phyloP scores from a whole-genome alignment of 2,797 vertebrate species.

The Pangasius sanitwongsei region DNA sequence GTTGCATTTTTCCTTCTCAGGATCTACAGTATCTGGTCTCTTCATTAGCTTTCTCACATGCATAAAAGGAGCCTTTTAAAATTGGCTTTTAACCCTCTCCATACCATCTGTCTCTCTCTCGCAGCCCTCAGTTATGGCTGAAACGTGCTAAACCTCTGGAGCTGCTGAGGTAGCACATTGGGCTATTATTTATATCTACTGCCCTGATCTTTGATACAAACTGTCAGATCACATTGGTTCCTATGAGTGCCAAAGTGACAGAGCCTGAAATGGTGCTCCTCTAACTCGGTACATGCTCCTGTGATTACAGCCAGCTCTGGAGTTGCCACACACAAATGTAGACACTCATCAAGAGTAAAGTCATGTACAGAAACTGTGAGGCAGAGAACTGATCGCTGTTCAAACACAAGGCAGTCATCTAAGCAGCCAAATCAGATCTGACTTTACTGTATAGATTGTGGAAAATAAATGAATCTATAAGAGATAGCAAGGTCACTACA shows the following conservation, averaged over 20 bases:
- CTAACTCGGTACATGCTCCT: not conserved
- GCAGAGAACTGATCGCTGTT: not conserved
- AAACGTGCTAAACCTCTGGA: not conserved
- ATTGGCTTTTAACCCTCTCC: not conserved
- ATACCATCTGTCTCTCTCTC: not conserved
- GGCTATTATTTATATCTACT: not conserved
- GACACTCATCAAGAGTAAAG: not conserved
- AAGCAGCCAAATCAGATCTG: not conserved
- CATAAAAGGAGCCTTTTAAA: not conserved
- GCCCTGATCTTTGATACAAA: not conserved
- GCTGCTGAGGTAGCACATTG: slow-evolving; percentile 4
- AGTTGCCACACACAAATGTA: not conserved
- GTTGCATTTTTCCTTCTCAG: not conserved
- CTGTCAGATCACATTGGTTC: not conserved
- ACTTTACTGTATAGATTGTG: not conserved
- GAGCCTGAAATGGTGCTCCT: not conserved
- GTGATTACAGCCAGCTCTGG: slow-evolving; percentile 1
- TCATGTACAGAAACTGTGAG: not conserved
- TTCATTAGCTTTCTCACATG: not conserved
- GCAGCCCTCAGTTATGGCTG: not conserved
- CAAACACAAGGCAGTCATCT: not conserved
- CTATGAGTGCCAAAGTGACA: slow-evolving; percentile 6
- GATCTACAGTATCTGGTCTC: not conserved
- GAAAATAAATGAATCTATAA: not conserved
- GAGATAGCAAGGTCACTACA: not conserved